Conservation (phyloP, 2,113 vertebrate species). For the Chauna torquata region DNA sequence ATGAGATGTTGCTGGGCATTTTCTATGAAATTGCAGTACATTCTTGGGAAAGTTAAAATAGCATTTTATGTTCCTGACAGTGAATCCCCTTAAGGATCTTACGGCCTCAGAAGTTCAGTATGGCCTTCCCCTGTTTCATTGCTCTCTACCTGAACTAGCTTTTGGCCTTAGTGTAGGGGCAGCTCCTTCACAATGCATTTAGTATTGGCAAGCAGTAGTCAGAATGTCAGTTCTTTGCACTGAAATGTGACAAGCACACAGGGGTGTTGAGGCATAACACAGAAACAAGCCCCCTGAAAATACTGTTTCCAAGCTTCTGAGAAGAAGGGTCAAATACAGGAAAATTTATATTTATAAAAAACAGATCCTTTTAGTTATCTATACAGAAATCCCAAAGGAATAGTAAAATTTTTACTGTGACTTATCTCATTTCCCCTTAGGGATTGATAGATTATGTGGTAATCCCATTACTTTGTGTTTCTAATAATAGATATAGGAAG, state of each 20-base stretch:
- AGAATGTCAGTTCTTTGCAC: neutral
- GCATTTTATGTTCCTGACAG: neutral
- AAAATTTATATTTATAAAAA: neutral
- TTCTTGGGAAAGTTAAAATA: neutral
- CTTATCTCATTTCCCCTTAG: neutral
- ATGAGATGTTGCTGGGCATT: neutral
- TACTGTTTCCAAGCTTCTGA: neutral
- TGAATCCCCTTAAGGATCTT: neutral
- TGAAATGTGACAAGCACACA: neutral
- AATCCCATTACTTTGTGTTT: constrained; percentile 37
- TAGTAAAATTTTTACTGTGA: neutral
- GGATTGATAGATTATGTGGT: neutral
- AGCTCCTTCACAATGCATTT: neutral
- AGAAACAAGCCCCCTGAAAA: neutral
- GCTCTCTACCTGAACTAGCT: neutral
- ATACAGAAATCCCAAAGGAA: neutral
- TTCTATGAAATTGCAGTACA: accelerated
- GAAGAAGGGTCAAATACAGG: neutral
- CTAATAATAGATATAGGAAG: constrained; percentile 66
- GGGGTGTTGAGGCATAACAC: neutral
- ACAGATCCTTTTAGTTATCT: neutral
- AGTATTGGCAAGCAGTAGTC: neutral
- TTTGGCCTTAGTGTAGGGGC: neutral
- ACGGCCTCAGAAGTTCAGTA: accelerated
- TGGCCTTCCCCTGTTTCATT: neutral